phyloP scores from a whole-genome alignment of 2,888 invertebrate genomes.

The Platycheirus rosarum region DNA sequence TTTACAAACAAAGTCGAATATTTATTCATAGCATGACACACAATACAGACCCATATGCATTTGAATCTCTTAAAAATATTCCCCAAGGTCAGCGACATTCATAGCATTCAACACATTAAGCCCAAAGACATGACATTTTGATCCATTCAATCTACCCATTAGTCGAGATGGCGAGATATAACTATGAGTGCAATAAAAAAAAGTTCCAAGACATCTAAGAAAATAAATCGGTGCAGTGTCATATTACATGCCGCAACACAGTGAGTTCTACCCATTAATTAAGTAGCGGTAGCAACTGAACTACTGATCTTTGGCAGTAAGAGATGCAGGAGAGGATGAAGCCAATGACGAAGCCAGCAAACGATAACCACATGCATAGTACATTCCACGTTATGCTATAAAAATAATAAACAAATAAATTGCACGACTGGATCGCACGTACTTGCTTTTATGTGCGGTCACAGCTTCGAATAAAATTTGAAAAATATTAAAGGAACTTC shows the following conservation, averaged over 20 bases:
- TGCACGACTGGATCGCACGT: too few species aligned
- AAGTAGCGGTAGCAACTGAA: too few species aligned
- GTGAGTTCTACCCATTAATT: neutral
- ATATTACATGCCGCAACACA: neutral
- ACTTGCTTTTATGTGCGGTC: too few species aligned
- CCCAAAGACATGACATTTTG: neutral
- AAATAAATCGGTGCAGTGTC: neutral
- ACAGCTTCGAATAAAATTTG: too few species aligned
- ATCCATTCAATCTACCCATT: neutral
- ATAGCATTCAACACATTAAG: neutral
- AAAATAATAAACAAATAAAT: too few species aligned
- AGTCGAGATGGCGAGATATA: neutral
- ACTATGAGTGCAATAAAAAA: neutral
- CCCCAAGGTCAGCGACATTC: slow-evolving; percentile 19
- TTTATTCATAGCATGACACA: too few species aligned
- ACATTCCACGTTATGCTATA: too few species aligned
- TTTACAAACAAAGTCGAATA: too few species aligned
- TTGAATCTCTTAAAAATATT: too few species aligned
- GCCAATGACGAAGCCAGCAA: neutral
- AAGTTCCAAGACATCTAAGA: neutral
- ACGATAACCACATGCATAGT: neutral
- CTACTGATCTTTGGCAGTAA: neutral
- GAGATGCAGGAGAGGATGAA: neutral
- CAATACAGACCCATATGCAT: too few species aligned
- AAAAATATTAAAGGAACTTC: too few species aligned